These are phyloP conservation scores for Mallateleia sp. DNA, from an alignment of 2,888 invertebrate genomes.

Conservation along the genomic window DNA sequence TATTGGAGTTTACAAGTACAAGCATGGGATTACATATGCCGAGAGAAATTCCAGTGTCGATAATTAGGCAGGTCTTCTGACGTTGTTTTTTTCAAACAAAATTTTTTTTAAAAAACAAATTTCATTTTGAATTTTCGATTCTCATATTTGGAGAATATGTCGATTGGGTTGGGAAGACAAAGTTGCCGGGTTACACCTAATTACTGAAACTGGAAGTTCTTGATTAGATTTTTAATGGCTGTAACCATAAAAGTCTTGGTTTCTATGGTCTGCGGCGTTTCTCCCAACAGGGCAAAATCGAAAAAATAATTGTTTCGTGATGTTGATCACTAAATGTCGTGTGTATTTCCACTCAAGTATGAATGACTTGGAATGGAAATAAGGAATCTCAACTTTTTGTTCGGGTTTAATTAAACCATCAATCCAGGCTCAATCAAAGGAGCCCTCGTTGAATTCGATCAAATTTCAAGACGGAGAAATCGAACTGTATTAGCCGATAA, in stretches of 20 bases:
- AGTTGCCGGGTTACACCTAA: neutral
- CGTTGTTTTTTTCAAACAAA: neutral
- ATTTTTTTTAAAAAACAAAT: neutral
- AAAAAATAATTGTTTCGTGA: neutral
- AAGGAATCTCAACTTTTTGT: slow-evolving; percentile 32
- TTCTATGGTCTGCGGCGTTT: no score
- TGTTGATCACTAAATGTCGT: neutral
- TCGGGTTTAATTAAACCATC: neutral
- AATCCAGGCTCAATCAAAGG: neutral
- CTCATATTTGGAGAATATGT: no score
- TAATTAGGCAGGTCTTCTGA: no score
- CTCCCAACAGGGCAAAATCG: no score
- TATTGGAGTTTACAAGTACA: neutral
- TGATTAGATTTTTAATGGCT: no score
- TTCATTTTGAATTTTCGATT: no score
- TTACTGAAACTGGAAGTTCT: no score
- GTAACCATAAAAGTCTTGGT: no score
- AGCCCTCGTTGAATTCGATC: neutral
- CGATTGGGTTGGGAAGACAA: no score
- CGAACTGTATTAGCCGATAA: neutral
- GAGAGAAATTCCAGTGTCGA: slow-evolving; percentile 11
- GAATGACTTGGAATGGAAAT: neutral
- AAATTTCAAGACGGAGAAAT: neutral
- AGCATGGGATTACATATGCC: neutral
- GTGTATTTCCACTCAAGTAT: neutral